phyloP scores from a whole-genome alignment of 2,888 invertebrate species.

The Phymatocera aterrima region DNA sequence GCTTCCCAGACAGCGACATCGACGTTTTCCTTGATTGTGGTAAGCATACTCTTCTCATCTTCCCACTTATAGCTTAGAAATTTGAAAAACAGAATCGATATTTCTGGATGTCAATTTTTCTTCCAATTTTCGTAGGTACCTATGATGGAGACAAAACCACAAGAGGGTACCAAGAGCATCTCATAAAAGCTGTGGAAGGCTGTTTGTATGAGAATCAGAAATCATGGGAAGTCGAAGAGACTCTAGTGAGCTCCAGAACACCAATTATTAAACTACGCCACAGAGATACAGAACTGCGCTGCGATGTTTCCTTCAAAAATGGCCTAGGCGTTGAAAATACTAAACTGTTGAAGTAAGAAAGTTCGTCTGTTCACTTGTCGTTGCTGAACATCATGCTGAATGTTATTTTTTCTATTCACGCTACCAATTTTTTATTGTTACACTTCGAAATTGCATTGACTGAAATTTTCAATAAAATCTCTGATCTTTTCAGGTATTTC shows the following conservation, averaged over 20 bases:
- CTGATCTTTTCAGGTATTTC: slow-evolving; percentile 68
- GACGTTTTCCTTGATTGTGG: slow-evolving; percentile 68
- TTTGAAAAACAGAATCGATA: neutral
- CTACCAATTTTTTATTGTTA: neutral
- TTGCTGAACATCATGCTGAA: slow-evolving; percentile 63
- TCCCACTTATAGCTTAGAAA: neutral
- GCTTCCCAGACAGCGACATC: slow-evolving; percentile 64
- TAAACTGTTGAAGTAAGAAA: slow-evolving; percentile 69
- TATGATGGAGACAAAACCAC: slow-evolving; percentile 53
- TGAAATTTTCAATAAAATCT: slow-evolving; percentile 14
- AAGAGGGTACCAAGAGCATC: slow-evolving; percentile 26
- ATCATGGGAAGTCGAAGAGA: slow-evolving; percentile 68
- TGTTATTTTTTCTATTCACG: slow-evolving; percentile 56
- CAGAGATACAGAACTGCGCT: slow-evolving; percentile 74
- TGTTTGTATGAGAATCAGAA: slow-evolving; percentile 50
- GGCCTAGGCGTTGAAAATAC: slow-evolving; percentile 80
- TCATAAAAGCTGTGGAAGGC: slow-evolving; percentile 48
- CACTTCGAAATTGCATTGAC: neutral
- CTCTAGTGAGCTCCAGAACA: slow-evolving; percentile 76
- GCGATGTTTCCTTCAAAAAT: slow-evolving; percentile 80
- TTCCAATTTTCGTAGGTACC: slow-evolving; percentile 1
- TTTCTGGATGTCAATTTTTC: slow-evolving; percentile 1
- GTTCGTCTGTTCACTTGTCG: slow-evolving; percentile 56
- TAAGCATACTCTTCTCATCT: slow-evolving; percentile 49
- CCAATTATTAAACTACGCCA: slow-evolving; percentile 79